A percentile compares a stretch with the other conserved stretches of the same genome.
Evolutionary conservation across 2,888 invertebrate species (phyloP).

Genomic region (Tanypteryx hageni): DNA sequence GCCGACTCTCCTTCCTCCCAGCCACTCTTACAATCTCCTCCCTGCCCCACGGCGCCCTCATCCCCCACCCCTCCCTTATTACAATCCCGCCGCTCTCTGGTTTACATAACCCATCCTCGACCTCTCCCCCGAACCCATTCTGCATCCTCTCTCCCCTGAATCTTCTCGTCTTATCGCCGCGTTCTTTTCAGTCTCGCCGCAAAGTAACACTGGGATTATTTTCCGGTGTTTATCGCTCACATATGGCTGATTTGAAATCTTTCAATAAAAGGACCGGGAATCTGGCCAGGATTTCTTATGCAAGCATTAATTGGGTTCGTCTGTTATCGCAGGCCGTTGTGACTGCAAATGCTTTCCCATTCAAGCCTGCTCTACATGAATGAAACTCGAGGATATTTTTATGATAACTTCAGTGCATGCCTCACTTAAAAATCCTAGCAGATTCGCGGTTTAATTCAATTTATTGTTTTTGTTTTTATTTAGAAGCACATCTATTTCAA

Average conservation of each 20-base stretch:
- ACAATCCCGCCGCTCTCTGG: neutral
- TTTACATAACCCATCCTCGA: neutral
- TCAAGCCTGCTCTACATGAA: neutral
- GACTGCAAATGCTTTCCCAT: neutral
- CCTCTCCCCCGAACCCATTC: too few species aligned
- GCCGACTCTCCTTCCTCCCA: too few species aligned
- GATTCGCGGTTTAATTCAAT: too few species aligned
- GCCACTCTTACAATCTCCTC: too few species aligned
- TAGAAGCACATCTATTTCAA: too few species aligned
- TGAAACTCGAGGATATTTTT: neutral
- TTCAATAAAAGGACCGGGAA: neutral
- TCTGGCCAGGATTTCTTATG: neutral
- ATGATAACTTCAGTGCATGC: too few species aligned
- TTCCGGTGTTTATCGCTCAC: neutral
- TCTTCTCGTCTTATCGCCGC: neutral
- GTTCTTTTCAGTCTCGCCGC: neutral
- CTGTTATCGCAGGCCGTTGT: neutral
- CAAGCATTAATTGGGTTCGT: neutral
- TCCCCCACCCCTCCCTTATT: too few species aligned
- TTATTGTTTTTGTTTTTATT: too few species aligned
- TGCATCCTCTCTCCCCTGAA: neutral
- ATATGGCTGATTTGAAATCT: neutral
- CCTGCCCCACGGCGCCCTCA: too few species aligned
- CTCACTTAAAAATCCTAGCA: too few species aligned
- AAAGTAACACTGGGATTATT: neutral